Evolutionary conservation across 2,888 invertebrate genomes (phyloP), one percentile per base, ranked within the genome.

Genomic region (Aromia moschata): DNA sequence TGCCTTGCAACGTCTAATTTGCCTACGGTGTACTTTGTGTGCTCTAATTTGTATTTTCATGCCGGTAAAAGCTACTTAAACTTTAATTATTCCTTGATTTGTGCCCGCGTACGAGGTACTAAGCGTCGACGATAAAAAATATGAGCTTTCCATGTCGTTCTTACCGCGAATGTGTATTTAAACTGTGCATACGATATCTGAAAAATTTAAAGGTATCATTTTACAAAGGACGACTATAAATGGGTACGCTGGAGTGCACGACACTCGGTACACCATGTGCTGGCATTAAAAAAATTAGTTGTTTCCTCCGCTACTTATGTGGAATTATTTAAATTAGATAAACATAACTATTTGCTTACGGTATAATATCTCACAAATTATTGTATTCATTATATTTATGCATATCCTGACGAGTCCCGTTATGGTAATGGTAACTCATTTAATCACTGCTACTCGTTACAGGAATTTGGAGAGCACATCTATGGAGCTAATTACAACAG

Each of bases 71-170:
- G 14, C 49, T 40, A 40, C 38, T 49, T 30, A 40, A 40, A 40
- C 18, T 38, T 49, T 49, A 49, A 49, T 49, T 49, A 25, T 25
- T 15, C 25, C 38, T 40, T 38, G 49, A 49, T 49, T 49, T 40
- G 18, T 38, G 25, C 20, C 1, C 25, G 37, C 30, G 15, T 30
- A 38, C 15, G 12, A 40, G 38, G 38, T 38, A 49, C 14, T 49
- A 37, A 18, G 10, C 38, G 15, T 10, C 14, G 9, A 11, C 15
- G 15, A 49, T 49, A 30, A 38, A 40, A 40, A 49, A 49, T 49
- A 38, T 20, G 38, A 38, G 38, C 38, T 18, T 12, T 14, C 14
- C 33, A 18, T 38, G 14, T 9, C 18, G 47, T 20, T 33, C n/a
- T n/a, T 33, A 33, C 7, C 9, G 11, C 36, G 31, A 17, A 37